These are phyloP conservation scores for Smittia sp. DNA, from an alignment of 2,888 invertebrate species.

Conservation along the genomic window DNA sequence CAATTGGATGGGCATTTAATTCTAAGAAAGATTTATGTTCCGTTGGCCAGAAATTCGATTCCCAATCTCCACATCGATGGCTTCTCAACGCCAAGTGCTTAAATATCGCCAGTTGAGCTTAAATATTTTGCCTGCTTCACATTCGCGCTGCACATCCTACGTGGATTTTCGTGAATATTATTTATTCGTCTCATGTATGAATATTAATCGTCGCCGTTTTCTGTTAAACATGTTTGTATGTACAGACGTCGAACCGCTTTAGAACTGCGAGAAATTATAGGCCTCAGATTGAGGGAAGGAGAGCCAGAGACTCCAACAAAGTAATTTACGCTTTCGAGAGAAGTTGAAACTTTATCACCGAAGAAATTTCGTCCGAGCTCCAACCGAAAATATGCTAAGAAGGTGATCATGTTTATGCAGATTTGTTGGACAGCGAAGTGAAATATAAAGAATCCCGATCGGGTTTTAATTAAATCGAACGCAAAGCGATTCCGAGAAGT, in stretches of 20 bases:
- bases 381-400: neutral
- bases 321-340: neutral
- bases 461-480: neutral
- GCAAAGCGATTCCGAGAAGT: neutral
- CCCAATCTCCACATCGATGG: neutral
- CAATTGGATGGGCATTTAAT: conserved; percentile 5
- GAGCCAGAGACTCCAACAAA: neutral
- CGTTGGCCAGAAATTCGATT: neutral
- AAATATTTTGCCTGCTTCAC: neutral
- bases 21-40: conserved; percentile 2
- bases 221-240: neutral
- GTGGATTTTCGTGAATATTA: neutral
- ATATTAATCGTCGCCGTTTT: neutral
- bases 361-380: too few species aligned
- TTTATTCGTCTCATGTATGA: conserved; percentile 2
- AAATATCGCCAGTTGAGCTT: neutral
- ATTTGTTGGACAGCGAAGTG: neutral
- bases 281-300: neutral
- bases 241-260: neutral
- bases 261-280: neutral
- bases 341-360: too few species aligned
- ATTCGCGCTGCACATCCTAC: neutral
- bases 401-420: neutral
- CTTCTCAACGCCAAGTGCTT: neutral
- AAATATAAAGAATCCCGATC: neutral